phyloP scores from a whole-genome alignment of 2,888 invertebrate species.

The Drosophila macrospina region DNA sequence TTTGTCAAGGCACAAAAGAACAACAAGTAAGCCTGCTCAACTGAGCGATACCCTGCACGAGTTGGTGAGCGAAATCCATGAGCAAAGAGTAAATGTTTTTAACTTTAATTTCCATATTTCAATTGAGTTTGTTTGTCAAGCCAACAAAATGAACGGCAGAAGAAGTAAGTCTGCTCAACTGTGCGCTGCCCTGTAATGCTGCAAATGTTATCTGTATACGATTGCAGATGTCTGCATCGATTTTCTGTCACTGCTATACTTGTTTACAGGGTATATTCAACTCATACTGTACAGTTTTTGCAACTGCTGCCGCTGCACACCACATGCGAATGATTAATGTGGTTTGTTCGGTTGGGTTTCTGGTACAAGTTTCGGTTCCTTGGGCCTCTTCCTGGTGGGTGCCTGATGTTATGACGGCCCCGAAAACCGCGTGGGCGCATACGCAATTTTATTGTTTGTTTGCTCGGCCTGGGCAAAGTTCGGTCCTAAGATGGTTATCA shows the following conservation, averaged over 20 bases:
- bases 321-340: constrained; percentile 75
- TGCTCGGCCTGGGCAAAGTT: constrained; percentile 27
- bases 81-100: too few species aligned
- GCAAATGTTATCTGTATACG: too few species aligned
- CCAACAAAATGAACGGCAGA: too few species aligned
- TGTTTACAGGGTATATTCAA: constrained; percentile 15
- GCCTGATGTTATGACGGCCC: constrained; percentile 28
- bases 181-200: too few species aligned
- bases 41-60: background rate
- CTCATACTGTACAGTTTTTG: constrained; percentile 35
- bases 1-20: constrained; percentile 43
- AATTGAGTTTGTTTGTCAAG: too few species aligned
- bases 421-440: constrained; percentile 41
- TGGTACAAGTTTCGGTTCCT: constrained; percentile 30
- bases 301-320: constrained; percentile 18
- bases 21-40: background rate
- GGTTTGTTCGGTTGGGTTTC: constrained; percentile 39
- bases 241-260: too few species aligned
- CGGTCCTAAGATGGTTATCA: constrained; percentile 42
- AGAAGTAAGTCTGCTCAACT: too few species aligned
- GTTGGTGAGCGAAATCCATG: too few species aligned
- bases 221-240: too few species aligned
- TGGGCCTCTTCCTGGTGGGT: constrained; percentile 1
- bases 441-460: constrained; percentile 65
- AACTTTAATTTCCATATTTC: too few species aligned